Evolutionary conservation across 2,888 invertebrate species (phyloP).

Genomic region (Epinotia ramella): DNA sequence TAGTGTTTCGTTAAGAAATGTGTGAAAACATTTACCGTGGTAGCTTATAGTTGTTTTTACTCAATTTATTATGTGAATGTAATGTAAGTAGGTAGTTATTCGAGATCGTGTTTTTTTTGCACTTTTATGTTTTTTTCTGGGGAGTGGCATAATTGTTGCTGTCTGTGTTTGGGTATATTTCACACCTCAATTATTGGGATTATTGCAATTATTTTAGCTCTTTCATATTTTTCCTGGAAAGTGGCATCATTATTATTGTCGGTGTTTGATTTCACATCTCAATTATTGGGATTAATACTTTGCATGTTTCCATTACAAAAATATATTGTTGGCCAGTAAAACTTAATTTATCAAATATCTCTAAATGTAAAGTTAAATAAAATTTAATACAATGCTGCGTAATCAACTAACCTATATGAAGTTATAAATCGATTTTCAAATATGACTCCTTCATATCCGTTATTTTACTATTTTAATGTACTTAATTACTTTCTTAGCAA

Average conservation of each 20-base stretch:
- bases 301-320: not conserved
- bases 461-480: too few relatives aligned
- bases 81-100: slow-evolving; percentile 18
- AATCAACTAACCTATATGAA: not conserved
- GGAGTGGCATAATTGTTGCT: slow-evolving; percentile 14
- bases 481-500: too few relatives aligned
- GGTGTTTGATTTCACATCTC: not conserved
- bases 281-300: not conserved
- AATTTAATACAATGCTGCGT: not conserved
- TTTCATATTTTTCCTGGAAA: slow-evolving; percentile 13
- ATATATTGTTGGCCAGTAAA: not conserved
- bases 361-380: too few relatives aligned
- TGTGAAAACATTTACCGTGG: slow-evolving; percentile 61
- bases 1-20: slow-evolving; percentile 63
- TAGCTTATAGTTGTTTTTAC: slow-evolving; percentile 54
- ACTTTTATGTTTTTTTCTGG: slow-evolving; percentile 11
- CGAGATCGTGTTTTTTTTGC: slow-evolving; percentile 7
- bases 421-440: not conserved
- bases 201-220: not conserved
- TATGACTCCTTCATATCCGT: too few relatives aligned
- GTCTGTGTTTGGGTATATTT: not conserved
- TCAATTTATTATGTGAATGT: slow-evolving; percentile 51
- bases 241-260: slow-evolving; percentile 15
- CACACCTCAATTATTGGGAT: not conserved
- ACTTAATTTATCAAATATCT: not conserved